Evolutionary conservation across 2,797 vertebrate species (phyloP).

Genomic region (Petrocephalus sullivani): DNA sequence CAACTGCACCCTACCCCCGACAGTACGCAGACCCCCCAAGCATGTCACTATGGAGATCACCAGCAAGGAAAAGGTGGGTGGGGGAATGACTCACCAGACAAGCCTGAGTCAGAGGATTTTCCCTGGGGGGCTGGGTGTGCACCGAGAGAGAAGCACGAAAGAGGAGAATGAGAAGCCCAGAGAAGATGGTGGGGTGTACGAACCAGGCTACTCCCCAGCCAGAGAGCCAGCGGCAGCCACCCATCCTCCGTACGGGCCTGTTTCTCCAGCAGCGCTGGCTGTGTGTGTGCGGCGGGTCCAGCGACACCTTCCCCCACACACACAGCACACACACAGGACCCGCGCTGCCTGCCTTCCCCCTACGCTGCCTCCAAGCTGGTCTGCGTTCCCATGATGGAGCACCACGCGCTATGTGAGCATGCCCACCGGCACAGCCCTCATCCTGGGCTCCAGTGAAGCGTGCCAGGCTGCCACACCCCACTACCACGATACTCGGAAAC

Average conservation of each 20-base stretch:
- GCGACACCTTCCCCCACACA: neutral
- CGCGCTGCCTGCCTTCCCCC: neutral
- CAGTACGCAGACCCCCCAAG: slow-evolving; percentile 14
- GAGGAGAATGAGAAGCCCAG: slow-evolving; percentile 30
- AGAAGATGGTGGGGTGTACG: slow-evolving; percentile 33
- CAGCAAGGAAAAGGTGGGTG: slow-evolving; percentile 6
- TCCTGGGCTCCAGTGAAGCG: neutral
- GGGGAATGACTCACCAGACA: slow-evolving; percentile 31
- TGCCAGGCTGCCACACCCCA: neutral
- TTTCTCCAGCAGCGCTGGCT: neutral
- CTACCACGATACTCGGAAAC: too few species aligned
- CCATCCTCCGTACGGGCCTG: neutral
- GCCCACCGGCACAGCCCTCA: neutral
- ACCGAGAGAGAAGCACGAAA: slow-evolving; percentile 25
- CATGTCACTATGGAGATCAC: slow-evolving; percentile 42
- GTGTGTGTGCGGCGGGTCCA: neutral
- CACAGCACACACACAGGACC: neutral
- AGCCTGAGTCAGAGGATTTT: slow-evolving; percentile 61
- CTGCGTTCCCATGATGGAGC: neutral
- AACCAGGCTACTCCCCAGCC: neutral
- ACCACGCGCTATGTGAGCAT: neutral
- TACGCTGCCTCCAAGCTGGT: neutral
- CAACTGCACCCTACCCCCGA: slow-evolving; percentile 7
- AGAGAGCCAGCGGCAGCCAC: neutral
- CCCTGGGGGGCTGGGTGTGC: slow-evolving; percentile 50